A percentile compares a stretch with the other conserved stretches of the same genome.
phyloP scores from a whole-genome alignment of 1,140 invertebrate species.

The Hirudo medicinalis region DNA sequence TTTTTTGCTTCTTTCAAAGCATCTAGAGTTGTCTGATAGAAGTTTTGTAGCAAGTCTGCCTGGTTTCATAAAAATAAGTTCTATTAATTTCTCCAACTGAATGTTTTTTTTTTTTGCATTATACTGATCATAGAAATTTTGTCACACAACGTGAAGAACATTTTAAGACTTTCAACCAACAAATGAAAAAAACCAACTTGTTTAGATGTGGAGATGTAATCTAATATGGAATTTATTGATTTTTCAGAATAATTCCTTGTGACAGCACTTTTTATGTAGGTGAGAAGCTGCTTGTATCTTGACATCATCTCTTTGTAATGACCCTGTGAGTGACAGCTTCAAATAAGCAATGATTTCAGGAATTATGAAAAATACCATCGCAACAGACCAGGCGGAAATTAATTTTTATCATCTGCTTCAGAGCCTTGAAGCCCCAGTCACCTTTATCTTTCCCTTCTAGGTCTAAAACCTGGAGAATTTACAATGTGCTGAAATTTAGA shows the following conservation, averaged over 20 bases:
- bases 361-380: background rate
- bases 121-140: too few relatives aligned
- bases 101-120: too few relatives aligned
- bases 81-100: too few relatives aligned
- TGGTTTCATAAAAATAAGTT: background rate
- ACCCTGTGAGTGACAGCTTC: slow-evolving; percentile 45
- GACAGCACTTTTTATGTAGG: slow-evolving; percentile 95
- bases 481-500: background rate
- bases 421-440: slow-evolving; percentile 99
- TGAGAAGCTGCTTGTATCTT: slow-evolving; percentile 86
- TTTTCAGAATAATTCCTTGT: slow-evolving; percentile 99
- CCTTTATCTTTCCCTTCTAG: slow-evolving; percentile 94
- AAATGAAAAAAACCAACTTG: slow-evolving; percentile 51
- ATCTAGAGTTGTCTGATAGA: slow-evolving; percentile 97
- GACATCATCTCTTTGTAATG: slow-evolving; percentile 95
- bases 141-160: too few relatives aligned
- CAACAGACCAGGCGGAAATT: slow-evolving; percentile 83
- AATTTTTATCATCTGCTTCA: slow-evolving; percentile 99
- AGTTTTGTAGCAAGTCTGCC: slow-evolving; percentile 78
- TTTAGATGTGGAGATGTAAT: slow-evolving; percentile 97
- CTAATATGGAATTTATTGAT: slow-evolving; percentile 97
- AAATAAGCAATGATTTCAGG: background rate
- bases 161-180: background rate
- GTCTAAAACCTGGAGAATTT: slow-evolving; percentile 57
- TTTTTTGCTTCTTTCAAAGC: slow-evolving; percentile 95